Evolutionary conservation across 2,113 vertebrate genomes (phyloP).

Genomic region (Chionomys nivalis): DNA sequence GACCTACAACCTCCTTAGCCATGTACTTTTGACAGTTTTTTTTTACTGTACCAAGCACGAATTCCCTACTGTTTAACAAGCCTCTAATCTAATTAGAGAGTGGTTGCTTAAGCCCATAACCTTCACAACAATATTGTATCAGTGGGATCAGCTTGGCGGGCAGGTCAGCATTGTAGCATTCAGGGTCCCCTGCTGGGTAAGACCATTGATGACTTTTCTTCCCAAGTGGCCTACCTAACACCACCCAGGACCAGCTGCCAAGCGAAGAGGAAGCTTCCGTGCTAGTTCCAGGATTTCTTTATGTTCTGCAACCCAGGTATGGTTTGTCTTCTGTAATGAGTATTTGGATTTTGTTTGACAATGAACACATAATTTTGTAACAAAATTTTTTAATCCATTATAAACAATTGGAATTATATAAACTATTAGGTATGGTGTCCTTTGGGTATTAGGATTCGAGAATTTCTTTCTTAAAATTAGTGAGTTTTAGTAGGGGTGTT

Average conservation of each 20-base stretch:
- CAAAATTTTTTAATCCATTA: constrained; percentile 1
- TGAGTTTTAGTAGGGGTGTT: neutral
- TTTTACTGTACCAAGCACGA: neutral
- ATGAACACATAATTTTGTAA: neutral
- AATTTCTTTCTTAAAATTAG: neutral
- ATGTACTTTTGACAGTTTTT: neutral
- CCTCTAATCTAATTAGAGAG: neutral
- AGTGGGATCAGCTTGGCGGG: neutral
- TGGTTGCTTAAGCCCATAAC: neutral
- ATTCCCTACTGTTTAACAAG: neutral
- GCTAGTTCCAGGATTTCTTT: neutral
- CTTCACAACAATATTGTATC: neutral
- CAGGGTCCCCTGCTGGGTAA: neutral
- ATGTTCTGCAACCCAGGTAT: neutral
- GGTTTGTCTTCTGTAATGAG: neutral
- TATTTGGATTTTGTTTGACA: constrained; percentile 4
- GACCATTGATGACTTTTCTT: neutral
- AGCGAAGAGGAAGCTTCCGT: neutral
- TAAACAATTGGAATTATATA: constrained; percentile 35
- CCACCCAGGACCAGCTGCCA: neutral
- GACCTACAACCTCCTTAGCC: too few relatives aligned
- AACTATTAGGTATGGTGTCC: constrained; percentile 18
- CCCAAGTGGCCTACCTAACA: neutral
- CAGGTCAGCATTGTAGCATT: neutral
- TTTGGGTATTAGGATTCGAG: neutral